A percentile compares a stretch with the other conserved stretches of the same genome.
phyloP scores from a whole-genome alignment of 2,797 vertebrate genomes.

The Petrocephalus schoutedeni region DNA sequence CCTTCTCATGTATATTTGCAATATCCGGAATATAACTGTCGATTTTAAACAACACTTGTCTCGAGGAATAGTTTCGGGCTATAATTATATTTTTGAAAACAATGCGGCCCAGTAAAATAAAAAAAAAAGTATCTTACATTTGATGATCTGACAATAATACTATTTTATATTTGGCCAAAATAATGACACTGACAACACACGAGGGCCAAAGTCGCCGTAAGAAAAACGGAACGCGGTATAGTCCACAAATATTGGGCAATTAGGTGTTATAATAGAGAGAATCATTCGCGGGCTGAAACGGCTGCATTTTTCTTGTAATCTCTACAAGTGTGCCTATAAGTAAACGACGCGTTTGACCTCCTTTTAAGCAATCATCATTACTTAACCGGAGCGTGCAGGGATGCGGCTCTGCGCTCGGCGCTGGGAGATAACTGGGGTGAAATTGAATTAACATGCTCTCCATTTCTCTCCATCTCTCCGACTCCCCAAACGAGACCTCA shows the following conservation, averaged over 20 bases:
- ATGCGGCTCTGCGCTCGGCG: conserved; percentile 3
- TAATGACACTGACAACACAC: not conserved
- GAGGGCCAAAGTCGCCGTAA: not conserved
- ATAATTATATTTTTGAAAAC: not conserved
- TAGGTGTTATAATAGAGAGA: conserved; percentile 15
- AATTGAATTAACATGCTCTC: conserved; percentile 24
- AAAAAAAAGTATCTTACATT: not conserved
- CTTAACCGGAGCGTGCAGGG: not conserved
- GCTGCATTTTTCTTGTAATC: conserved; percentile 15
- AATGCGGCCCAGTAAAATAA: not conserved
- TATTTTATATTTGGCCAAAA: not conserved
- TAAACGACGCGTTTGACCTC: conserved; percentile 20
- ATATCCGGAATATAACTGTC: not conserved
- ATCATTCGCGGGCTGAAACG: conserved; percentile 1
- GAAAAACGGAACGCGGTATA: not conserved
- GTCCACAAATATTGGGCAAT: not conserved
- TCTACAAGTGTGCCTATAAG: not conserved
- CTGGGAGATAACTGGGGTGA: conserved; percentile 16
- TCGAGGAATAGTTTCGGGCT: not conserved
- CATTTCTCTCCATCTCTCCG: not conserved
- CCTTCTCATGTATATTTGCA: not conserved
- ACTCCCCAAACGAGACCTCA: conserved; percentile 14
- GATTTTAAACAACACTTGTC: not conserved
- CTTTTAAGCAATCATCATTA: conserved; percentile 14
- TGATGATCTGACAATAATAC: not conserved